Evolutionary conservation across 2,888 invertebrate species (phyloP), one percentile per base, ranked within the genome.

Genomic region (Papilio demoleus): DNA sequence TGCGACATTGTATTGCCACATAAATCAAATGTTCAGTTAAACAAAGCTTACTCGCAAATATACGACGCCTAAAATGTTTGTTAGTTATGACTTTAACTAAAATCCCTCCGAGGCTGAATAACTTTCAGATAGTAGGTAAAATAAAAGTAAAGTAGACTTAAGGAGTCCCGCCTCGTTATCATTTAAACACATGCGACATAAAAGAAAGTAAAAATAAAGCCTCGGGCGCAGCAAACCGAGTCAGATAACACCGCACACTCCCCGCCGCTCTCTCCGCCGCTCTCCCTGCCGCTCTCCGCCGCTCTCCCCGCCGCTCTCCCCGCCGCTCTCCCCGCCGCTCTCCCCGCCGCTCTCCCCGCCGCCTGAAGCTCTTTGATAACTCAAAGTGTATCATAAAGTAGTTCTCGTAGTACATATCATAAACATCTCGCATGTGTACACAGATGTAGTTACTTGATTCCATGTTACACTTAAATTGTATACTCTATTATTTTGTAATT

Each of bases 141-240:
- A 45, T 45, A 45, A 19, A 22, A 22, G 22, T 22, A 47, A 47
- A 22, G 47, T 22, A 47, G 22, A 47, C 47, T 47, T 47, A 47
- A 47, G 19, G 47, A 22, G 12, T 12, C 12, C 22, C 50, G 4
- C 14, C 6, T 24, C 12, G 50, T 50, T 24, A 50, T 50, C 50
- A 50, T 50, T 24, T 50, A 12, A 22, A 24, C 24, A 14, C 50
- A 24, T 11, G 24, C 50, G 24, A 50, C 50, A 50, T 8, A 24
- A 50, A 24, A 24, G 50, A 24, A 50, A 12, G 50, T 50, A 50
- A 50, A 47, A 50, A 50, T 24, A 50, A 50, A 50, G 22, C 22
- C 22, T 40, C 50, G 14, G 24, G 50, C 14, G 22, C 22, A 24
- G 14, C 14, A 6, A n/a, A n/a, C n/a, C 40, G n/a, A n/a, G 40